phyloP scores from a whole-genome alignment of 2,888 invertebrate genomes.

The Macrostomum cliftonense region DNA sequence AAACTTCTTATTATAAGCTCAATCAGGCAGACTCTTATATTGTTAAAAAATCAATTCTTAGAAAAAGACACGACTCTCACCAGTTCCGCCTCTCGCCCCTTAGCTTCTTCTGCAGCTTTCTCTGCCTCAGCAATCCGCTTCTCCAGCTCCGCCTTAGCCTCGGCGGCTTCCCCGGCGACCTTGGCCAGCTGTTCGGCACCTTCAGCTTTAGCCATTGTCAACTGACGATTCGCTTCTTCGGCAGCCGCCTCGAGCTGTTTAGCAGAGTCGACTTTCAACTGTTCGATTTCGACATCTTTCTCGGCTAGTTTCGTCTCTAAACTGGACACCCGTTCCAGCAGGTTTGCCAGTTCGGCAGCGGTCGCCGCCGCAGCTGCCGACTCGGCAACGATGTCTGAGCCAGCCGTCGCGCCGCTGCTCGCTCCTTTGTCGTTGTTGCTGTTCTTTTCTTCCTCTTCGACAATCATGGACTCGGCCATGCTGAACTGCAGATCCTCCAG shows the following conservation, averaged over 20 bases:
- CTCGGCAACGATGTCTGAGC: too few relatives aligned
- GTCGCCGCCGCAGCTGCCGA: too few relatives aligned
- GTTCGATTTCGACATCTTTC: too few relatives aligned
- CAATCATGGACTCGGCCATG: conserved; percentile 50
- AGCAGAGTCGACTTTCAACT: neutral
- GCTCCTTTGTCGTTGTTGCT: too few relatives aligned
- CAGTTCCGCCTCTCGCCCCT: neutral
- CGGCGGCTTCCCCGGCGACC: neutral
- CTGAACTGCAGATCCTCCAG: conserved; percentile 72
- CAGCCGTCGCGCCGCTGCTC: too few relatives aligned
- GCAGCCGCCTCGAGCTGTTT: neutral
- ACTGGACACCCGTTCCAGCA: too few relatives aligned
- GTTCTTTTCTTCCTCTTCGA: neutral
- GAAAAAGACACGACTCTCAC: too few relatives aligned
- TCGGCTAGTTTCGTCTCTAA: too few relatives aligned
- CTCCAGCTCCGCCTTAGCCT: neutral
- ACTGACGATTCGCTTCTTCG: neutral
- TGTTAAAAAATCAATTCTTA: too few relatives aligned
- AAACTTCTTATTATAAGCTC: too few relatives aligned
- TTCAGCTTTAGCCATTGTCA: neutral
- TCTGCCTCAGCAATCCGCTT: neutral
- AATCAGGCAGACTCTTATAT: too few relatives aligned
- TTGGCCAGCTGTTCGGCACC: conserved; percentile 1
- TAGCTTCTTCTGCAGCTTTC: conserved; percentile 1
- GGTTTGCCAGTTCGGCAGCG: too few relatives aligned